Evolutionary conservation across 1,140 invertebrate species (phyloP), one percentile per base, ranked within the genome.

Genomic region (Drosophila varians): DNA sequence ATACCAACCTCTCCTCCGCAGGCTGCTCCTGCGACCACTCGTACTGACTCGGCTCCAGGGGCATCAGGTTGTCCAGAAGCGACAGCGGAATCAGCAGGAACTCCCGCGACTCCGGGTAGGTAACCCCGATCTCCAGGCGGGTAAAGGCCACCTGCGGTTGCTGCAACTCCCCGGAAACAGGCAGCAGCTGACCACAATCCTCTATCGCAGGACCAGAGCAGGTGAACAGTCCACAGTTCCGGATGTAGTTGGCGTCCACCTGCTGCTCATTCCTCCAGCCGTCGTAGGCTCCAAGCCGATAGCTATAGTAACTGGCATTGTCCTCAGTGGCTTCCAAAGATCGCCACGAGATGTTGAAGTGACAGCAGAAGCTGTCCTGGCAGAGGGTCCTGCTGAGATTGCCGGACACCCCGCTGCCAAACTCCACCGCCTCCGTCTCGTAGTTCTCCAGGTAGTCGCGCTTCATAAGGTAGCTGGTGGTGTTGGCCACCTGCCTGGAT

Each of bases 191-290:
- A 9, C 80, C 90, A 26, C 90, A 90, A 2, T 87, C 66, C 9
- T 45, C 47, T 1, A 90, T 51, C 4, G 42, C 34, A 1, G 70
- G 14, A 1, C 84, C 80, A 0, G 65, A 54, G 43, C 90, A 90
- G n/a, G 71, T 46, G 16, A 91, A 83, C 1, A 91, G 9, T 3
- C 28, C 84, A 23, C 90, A 91, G 25, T 77, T 89, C 0, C 79
- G 47, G 7, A 89, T 16, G 31, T 76, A 75, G 19, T 90, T 89
- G 3, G 18, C 21, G 3, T 83, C 72, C 12, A 65, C 69, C 0
- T 16, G 11, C 4, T 64, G 49, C 47, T 90, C 78, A 16, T 75
- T 61, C 1, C 89, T 71, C 62, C 66, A 66, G 4, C 89, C 89
- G 42, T 90, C 76, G 38, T 68, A 90, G 23, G 64, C 58, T 4